Conservation (phyloP, 2,113 vertebrate genomes). For the Catharus bicknelli region DNA sequence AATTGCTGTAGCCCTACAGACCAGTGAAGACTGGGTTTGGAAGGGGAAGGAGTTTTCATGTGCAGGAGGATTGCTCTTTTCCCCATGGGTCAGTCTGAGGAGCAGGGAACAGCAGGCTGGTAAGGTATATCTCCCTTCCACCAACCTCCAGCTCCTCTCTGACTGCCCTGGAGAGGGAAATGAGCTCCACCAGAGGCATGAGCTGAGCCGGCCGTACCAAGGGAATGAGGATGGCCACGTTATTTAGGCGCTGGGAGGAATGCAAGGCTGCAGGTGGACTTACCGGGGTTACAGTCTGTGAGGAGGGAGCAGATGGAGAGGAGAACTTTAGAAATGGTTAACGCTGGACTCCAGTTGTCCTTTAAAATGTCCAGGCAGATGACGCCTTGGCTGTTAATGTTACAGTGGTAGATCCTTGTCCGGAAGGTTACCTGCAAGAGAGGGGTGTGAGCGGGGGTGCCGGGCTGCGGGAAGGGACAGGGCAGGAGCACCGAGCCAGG, state of each 20-base stretch:
- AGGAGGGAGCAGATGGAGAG: constrained; percentile 97
- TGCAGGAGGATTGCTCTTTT: neutral
- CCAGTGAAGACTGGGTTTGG: neutral
- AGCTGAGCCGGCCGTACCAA: neutral
- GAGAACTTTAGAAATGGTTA: constrained; percentile 94
- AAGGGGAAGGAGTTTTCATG: neutral
- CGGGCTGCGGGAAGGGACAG: fast-evolving
- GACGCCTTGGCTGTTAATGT: constrained; percentile 97
- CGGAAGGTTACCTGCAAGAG: constrained; percentile 91
- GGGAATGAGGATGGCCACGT: neutral
- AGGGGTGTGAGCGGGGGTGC: neutral
- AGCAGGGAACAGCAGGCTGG: neutral
- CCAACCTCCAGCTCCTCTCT: neutral
- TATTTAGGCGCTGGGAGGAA: neutral
- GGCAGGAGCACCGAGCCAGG: fast-evolving
- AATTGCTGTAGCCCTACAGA: neutral
- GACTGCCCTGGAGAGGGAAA: neutral
- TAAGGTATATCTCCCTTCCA: neutral
- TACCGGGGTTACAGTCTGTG: constrained; percentile 96
- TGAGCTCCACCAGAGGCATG: neutral
- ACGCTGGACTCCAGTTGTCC: constrained; percentile 95
- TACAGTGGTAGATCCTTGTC: constrained; percentile 96
- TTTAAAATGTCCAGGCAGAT: constrained; percentile 98
- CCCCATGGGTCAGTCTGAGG: neutral
- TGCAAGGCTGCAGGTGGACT: neutral